Percentiles rank a stretch among this genome's conserved stretches.
These are phyloP conservation scores for Lithophane ornitopus DNA, from an alignment of 2,888 invertebrate species.

Conservation along the genomic window DNA sequence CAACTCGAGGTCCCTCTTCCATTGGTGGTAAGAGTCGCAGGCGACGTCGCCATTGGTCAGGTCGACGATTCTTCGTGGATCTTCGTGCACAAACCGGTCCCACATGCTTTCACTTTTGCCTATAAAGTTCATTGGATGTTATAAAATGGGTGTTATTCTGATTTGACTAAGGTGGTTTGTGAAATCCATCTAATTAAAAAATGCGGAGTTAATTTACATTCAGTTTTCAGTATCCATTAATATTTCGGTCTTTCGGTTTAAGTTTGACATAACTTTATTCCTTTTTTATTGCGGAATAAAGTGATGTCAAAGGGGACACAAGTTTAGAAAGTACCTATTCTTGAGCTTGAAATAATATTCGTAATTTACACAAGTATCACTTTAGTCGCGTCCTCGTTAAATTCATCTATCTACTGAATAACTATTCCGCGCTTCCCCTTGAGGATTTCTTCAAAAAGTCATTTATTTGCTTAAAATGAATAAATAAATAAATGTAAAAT, in stretches of 20 bases:
- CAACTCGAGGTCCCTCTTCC: slow-evolving; percentile 72
- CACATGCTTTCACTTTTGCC: slow-evolving; percentile 57
- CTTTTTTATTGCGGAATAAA: not conserved
- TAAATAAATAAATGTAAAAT: no score
- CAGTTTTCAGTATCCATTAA: not conserved
- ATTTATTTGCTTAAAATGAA: no score
- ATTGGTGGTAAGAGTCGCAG: slow-evolving; percentile 91
- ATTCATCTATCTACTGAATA: not conserved
- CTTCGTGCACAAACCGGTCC: slow-evolving; percentile 48
- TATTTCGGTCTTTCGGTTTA: not conserved
- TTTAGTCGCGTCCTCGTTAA: no score
- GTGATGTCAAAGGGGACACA: not conserved
- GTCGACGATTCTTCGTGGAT: slow-evolving; percentile 14
- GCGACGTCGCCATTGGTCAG: slow-evolving; percentile 82
- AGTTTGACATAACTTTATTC: not conserved
- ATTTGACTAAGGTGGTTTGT: no score
- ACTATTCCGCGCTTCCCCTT: not conserved
- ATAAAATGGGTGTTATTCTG: no score
- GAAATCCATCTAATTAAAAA: no score
- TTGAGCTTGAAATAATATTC: not conserved
- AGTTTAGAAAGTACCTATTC: not conserved
- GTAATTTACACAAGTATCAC: not conserved
- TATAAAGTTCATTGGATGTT: slow-evolving; percentile 14
- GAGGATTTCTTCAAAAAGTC: no score
- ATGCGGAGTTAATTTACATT: no score